phyloP scores from a whole-genome alignment of 2,797 vertebrate genomes.

The Paguma larvata region DNA sequence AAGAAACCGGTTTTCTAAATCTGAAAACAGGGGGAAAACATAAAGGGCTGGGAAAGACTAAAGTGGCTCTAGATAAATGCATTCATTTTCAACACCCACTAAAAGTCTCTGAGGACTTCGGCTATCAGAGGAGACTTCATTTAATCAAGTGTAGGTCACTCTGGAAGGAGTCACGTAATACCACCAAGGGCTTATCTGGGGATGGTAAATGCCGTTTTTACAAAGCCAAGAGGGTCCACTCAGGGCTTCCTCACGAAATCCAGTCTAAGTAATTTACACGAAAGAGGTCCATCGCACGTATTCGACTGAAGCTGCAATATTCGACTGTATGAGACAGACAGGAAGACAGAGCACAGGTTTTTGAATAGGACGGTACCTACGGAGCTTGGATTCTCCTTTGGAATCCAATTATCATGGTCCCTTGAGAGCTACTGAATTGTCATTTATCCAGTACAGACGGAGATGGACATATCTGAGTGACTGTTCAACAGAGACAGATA shows the following conservation, averaged over 20 bases:
- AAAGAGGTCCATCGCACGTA: neutral
- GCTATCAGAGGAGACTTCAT: neutral
- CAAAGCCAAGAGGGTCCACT: conserved; percentile 20
- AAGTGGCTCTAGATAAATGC: neutral
- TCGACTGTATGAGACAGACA: neutral
- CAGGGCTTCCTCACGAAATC: neutral
- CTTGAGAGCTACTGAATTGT: conserved; percentile 53
- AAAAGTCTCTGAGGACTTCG: neutral
- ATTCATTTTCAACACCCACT: conserved; percentile 8
- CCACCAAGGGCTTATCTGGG: neutral
- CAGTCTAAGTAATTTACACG: conserved; percentile 5
- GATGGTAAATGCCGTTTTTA: conserved; percentile 37
- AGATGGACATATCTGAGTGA: conserved; percentile 58
- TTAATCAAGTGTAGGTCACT: conserved; percentile 15
- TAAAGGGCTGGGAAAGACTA: neutral
- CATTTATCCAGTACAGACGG: conserved; percentile 39
- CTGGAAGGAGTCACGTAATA: neutral
- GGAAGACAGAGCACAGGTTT: neutral
- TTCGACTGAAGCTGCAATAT: neutral
- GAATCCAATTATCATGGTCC: conserved; percentile 41
- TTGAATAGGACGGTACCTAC: neutral
- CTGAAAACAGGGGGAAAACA: neutral
- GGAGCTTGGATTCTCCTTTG: conserved; percentile 1
- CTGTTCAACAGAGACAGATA: conserved; percentile 13
- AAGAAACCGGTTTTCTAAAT: conserved; percentile 32